phyloP scores from a whole-genome alignment of 2,797 vertebrate species.

The Atherinosoma microstoma region DNA sequence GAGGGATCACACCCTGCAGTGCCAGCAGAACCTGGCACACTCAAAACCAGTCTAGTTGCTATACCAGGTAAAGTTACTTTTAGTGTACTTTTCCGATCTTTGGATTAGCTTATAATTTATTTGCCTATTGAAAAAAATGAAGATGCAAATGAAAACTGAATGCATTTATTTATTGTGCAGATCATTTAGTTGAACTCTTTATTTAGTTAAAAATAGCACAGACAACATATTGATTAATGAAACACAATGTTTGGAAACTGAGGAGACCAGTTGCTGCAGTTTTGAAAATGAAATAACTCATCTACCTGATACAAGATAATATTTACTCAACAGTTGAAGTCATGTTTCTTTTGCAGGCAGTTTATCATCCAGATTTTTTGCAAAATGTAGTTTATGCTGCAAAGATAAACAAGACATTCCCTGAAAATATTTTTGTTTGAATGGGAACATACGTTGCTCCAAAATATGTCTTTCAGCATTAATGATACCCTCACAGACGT shows the following conservation, averaged over 20 bases:
- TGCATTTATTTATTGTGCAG: background rate
- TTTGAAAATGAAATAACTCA: background rate
- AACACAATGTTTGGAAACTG: background rate
- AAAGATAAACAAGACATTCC: background rate
- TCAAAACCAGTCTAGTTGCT: constrained; percentile 93
- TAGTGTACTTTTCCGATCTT: background rate
- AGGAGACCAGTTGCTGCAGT: background rate
- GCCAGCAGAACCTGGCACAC: constrained; percentile 92
- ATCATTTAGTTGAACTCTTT: background rate
- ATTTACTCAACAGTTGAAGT: too few relatives aligned
- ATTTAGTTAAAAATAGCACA: background rate
- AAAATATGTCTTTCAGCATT: background rate
- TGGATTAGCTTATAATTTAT: background rate
- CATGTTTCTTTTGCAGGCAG: background rate
- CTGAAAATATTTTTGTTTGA: background rate
- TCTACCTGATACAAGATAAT: too few relatives aligned
- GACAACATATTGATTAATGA: background rate
- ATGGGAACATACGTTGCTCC: background rate
- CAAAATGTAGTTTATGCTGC: background rate
- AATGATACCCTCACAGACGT: background rate
- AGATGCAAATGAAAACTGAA: background rate
- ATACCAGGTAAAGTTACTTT: constrained; percentile 87
- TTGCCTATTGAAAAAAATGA: background rate
- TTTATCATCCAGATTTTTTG: too few relatives aligned
- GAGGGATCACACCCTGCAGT: constrained; percentile 94